These are phyloP conservation scores for Syngnathus scovelli DNA, from an alignment of 2,113 vertebrate genomes.

Conservation along the genomic window DNA sequence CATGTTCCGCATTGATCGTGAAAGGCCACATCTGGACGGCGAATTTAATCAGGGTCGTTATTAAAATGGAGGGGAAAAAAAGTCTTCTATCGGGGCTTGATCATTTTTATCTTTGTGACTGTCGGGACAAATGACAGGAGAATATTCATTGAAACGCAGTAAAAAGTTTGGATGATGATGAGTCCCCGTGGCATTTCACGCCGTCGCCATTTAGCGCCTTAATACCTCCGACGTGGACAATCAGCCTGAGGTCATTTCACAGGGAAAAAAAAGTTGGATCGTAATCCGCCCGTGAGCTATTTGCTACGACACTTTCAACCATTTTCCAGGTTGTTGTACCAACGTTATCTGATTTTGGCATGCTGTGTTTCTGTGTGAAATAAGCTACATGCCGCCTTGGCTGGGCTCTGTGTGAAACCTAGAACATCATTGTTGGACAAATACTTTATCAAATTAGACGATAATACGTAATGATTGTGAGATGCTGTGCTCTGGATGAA, in stretches of 20 bases:
- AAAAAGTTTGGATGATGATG: constrained; percentile 17
- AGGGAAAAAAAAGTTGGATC: not conserved
- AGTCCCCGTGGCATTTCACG: constrained; percentile 22
- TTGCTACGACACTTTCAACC: not conserved
- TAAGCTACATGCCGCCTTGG: no score
- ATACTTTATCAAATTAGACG: no score
- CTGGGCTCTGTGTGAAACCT: no score
- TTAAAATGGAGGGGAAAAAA: not conserved
- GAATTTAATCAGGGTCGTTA: not conserved
- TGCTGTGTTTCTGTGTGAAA: no score
- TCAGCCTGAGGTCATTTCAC: constrained; percentile 41
- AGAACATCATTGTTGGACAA: no score
- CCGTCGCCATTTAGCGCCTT: constrained; percentile 34
- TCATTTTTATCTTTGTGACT: not conserved
- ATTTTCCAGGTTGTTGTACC: not conserved
- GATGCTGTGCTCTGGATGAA: no score
- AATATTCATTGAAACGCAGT: not conserved
- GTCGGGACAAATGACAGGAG: not conserved
- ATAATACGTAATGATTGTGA: no score
- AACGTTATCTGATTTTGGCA: no score
- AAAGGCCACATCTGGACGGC: not conserved
- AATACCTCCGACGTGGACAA: constrained; percentile 41
- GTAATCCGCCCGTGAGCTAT: not conserved
- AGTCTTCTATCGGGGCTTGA: not conserved
- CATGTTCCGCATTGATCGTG: not conserved